Evolutionary conservation across 2,113 vertebrate genomes (phyloP), one percentile per base, ranked within the genome.

Genomic region (Python bivittatus): DNA sequence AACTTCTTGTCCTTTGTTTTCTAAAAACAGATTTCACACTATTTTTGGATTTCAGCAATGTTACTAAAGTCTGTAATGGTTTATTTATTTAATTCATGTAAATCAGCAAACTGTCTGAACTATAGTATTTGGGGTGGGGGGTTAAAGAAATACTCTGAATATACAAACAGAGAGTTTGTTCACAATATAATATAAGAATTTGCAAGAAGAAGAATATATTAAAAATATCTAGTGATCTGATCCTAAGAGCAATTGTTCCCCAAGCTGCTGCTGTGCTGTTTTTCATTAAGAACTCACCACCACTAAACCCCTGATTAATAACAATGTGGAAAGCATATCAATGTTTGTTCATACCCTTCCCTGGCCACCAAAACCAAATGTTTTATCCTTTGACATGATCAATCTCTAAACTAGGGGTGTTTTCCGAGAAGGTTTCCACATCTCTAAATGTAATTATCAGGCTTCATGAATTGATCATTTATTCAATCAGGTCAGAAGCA

Each of bases 171-270:
- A 93, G 92, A 96, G 93, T 88, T 86, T 12, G 27, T 90, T 92
- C 93, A 94, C 93, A 96, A 96, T 93, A 94, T 92, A 92, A 93
- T 91, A 92, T 57, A 44, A 44, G 7, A 44, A 84, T 85, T 85
- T 48, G 3, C 23, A 52, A 29, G 22, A 85, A 48, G 9, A 84
- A 85, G 38, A 89, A 72, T 42, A 25, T 22, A 48, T 58, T 0
- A 56, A 92, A 61, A 68, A 79, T 79, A 3, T 23, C 52, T 15
- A 20, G 2, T 87, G 4, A 56, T 10, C 0, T 72, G 58, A 68
- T 68, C 48, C 20, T 15, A 68, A 57, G 12, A 57, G 15, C 33
- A 72, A 9, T 38, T 87, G 25, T 53, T 52, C 25, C 25, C 4
- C 6, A 85, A 85, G 12, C 22, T 38, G n/a, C 3, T 56, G 20